phyloP scores from a whole-genome alignment of 2,888 invertebrate genomes.

The Scaptomyza caliginosa region DNA sequence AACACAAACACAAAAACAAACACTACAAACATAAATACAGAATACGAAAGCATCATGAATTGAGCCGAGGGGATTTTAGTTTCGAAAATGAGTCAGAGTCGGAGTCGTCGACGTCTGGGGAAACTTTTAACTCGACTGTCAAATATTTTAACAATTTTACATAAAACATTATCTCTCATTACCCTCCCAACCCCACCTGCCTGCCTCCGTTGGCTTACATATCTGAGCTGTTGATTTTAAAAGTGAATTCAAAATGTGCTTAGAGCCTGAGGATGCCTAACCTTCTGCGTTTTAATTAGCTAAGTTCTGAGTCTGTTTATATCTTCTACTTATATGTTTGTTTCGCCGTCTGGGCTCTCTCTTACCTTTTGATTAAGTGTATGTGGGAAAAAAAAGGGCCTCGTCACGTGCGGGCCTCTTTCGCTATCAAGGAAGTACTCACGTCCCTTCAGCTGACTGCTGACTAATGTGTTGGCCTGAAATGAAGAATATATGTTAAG shows the following conservation, averaged over 20 bases:
- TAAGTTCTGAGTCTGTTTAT: conserved; percentile 21
- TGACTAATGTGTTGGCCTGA: conserved; percentile 61
- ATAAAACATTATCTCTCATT: conserved; percentile 69
- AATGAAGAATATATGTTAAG: conserved; percentile 15
- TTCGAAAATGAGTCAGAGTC: conserved; percentile 40
- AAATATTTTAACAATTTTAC: conserved; percentile 79
- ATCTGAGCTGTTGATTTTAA: conserved; percentile 49
- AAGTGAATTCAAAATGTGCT: conserved; percentile 62
- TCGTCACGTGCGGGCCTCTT: conserved; percentile 62
- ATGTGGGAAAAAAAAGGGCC: conserved; percentile 41
- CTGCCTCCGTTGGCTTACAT: conserved; percentile 15
- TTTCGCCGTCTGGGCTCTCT: conserved; percentile 29
- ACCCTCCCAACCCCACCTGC: background rate
- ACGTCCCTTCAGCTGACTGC: conserved; percentile 67
- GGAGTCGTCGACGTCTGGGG: conserved; percentile 46
- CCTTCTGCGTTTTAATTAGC: conserved; percentile 39
- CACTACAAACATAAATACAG: conserved; percentile 61
- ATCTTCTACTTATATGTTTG: background rate
- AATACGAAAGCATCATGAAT: conserved; percentile 29
- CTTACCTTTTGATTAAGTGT: conserved; percentile 64
- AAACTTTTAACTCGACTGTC: conserved; percentile 75
- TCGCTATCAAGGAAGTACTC: background rate
- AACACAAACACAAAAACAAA: conserved; percentile 37
- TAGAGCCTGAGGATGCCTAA: conserved; percentile 15
- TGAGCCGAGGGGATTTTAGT: conserved; percentile 5